These are phyloP conservation scores for Tretioscincus oriximinensis DNA, from an alignment of 2,113 vertebrate genomes.

Conservation along the genomic window DNA sequence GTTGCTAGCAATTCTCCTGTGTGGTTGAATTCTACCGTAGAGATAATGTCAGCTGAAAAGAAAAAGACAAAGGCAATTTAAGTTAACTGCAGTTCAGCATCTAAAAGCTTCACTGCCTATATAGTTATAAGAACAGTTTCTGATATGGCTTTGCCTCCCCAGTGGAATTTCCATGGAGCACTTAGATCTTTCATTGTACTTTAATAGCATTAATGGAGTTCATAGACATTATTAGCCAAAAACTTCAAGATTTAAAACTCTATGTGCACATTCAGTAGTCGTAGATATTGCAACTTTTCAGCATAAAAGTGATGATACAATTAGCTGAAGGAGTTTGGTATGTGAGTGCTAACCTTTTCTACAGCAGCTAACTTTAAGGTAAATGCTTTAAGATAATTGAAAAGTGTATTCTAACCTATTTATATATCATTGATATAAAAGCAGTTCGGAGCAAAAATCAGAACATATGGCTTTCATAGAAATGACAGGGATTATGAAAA, in stretches of 20 bases:
- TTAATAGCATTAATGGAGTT: neutral
- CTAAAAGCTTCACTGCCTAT: slow-evolving; percentile 46
- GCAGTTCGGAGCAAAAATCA: too few species aligned
- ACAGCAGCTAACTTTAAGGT: too few species aligned
- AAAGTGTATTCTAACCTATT: too few species aligned
- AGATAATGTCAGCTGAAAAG: slow-evolving; percentile 98
- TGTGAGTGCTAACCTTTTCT: neutral
- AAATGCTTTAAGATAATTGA: too few species aligned
- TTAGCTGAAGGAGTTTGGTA: neutral
- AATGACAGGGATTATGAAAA: too few species aligned
- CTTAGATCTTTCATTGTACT: slow-evolving; percentile 19
- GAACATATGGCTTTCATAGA: too few species aligned
- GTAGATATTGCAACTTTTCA: neutral
- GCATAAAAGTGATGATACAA: neutral
- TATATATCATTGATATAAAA: too few species aligned
- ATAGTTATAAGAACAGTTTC: slow-evolving; percentile 34
- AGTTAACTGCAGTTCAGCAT: slow-evolving; percentile 60
- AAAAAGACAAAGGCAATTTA: slow-evolving; percentile 77
- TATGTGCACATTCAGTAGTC: fast-evolving
- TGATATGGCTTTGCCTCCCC: slow-evolving; percentile 20
- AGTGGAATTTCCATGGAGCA: slow-evolving; percentile 42
- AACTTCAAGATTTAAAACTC: neutral
- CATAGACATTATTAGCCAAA: neutral
- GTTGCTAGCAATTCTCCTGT: slow-evolving; percentile 97
- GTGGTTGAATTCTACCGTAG: slow-evolving; percentile 99